phyloP scores from a whole-genome alignment of 2,888 invertebrate genomes.

The Ophioninae sp. region DNA sequence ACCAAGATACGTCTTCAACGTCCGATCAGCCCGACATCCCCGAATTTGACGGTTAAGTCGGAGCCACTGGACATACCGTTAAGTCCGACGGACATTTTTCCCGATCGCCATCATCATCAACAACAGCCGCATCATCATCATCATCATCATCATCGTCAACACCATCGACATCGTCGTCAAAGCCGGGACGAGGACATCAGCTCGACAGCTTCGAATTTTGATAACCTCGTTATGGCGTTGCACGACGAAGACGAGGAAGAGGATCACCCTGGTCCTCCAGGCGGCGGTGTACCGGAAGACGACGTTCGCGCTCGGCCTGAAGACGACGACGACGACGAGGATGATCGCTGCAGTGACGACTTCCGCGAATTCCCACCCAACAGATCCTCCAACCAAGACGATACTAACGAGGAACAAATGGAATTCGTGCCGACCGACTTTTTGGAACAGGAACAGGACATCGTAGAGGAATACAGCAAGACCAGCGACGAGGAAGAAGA shows the following conservation, averaged over 20 bases:
- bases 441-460: conserved; percentile 79
- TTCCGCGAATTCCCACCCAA: conserved; percentile 70
- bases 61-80: conserved; percentile 78
- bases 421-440: conserved; percentile 80
- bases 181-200: conserved; percentile 68
- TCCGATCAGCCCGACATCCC: conserved; percentile 72
- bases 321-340: conserved; percentile 75
- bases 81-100: conserved; percentile 76
- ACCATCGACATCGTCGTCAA: conserved; percentile 62
- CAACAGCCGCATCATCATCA: conserved; percentile 42
- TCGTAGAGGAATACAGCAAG: conserved; percentile 75
- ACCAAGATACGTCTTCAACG: conserved; percentile 78
- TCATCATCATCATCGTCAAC: conserved; percentile 68
- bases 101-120: conserved; percentile 69
- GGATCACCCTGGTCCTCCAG: conserved; percentile 63
- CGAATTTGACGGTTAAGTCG: conserved; percentile 73
- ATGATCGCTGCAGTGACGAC: conserved; percentile 64
- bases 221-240: conserved; percentile 72
- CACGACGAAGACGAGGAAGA: conserved; percentile 76
- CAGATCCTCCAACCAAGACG: conserved; percentile 74
- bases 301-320: conserved; percentile 59
- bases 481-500: conserved; percentile 66
- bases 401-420: conserved; percentile 78
- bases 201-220: conserved; percentile 73
- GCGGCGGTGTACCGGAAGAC: conserved; percentile 75